Percentiles rank a stretch among this genome's conserved stretches.
These are phyloP conservation scores for Priocnemis perturbator DNA, from an alignment of 2,888 invertebrate genomes.

Conservation along the genomic window DNA sequence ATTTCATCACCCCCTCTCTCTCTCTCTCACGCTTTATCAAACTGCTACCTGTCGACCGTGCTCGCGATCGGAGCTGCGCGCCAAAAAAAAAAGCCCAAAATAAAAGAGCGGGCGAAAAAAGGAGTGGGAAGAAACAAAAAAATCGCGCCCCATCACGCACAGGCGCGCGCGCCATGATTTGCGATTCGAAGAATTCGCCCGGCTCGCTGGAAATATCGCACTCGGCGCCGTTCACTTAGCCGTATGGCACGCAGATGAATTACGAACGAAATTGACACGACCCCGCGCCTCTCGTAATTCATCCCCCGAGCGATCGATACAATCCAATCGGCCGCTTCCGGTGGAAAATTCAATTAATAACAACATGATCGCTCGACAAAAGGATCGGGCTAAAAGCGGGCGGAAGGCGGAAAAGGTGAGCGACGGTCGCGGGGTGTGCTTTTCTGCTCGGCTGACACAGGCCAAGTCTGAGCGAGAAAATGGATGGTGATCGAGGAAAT, in stretches of 20 bases:
- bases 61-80: too few species aligned
- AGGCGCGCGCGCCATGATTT: too few species aligned
- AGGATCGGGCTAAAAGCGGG: too few species aligned
- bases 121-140: neutral
- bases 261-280: slow-evolving; percentile 44
- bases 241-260: slow-evolving; percentile 39
- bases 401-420: too few species aligned
- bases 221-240: neutral
- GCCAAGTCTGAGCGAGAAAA: neutral
- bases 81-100: too few species aligned
- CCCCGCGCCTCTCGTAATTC: slow-evolving; percentile 49
- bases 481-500: slow-evolving; percentile 1
- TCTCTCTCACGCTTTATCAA: neutral
- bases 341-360: slow-evolving; percentile 3
- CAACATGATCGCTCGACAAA: too few species aligned
- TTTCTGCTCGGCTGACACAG: too few species aligned
- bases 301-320: slow-evolving; percentile 21
- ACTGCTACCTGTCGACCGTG: too few species aligned
- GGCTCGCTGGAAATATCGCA: neutral
- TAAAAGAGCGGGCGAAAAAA: slow-evolving; percentile 6
- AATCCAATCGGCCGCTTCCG: slow-evolving; percentile 7
- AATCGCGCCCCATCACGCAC: slow-evolving; percentile 13
- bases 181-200: too few species aligned
- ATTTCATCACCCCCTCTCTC: neutral
- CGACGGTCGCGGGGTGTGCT: too few species aligned